A percentile compares a stretch with the other conserved stretches of the same genome.
Conservation (phyloP, 1,140 invertebrate species). For the Sipha flava region DNA sequence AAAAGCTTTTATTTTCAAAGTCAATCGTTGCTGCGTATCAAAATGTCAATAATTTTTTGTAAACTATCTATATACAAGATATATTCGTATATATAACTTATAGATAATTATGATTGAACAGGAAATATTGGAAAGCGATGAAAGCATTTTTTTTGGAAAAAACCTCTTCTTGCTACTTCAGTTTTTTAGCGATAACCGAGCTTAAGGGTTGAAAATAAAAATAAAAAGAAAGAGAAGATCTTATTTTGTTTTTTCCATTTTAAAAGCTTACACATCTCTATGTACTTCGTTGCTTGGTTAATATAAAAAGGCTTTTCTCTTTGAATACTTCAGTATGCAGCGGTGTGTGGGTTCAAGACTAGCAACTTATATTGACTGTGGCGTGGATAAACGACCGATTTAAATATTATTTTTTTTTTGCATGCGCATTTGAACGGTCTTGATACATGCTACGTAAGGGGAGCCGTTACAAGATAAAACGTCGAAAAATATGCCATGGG, state of each 20-base stretch:
- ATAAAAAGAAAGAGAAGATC: not conserved
- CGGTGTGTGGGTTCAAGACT: not conserved
- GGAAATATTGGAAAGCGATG: not conserved
- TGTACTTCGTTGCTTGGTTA: not conserved
- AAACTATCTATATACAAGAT: too few relatives aligned
- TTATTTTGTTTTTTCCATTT: not conserved
- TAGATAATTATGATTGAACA: not conserved
- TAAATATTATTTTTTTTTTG: slow-evolving; percentile 12
- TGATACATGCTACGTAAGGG: not conserved
- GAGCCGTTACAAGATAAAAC: not conserved
- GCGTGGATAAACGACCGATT: slow-evolving; percentile 9
- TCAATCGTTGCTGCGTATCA: too few relatives aligned
- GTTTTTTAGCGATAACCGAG: not conserved
- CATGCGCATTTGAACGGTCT: not conserved
- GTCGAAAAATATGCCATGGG: not conserved
- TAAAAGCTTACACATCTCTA: not conserved
- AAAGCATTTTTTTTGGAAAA: not conserved
- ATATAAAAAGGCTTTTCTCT: slow-evolving; percentile 28
- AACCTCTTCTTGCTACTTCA: not conserved
- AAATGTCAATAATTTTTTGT: too few relatives aligned
- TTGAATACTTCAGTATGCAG: not conserved
- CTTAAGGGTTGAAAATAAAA: not conserved
- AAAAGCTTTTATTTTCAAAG: too few relatives aligned
- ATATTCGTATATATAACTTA: too few relatives aligned
- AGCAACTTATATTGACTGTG: slow-evolving; percentile 22